phyloP scores from a whole-genome alignment of 2,113 vertebrate genomes.

The Myodes glareolus region DNA sequence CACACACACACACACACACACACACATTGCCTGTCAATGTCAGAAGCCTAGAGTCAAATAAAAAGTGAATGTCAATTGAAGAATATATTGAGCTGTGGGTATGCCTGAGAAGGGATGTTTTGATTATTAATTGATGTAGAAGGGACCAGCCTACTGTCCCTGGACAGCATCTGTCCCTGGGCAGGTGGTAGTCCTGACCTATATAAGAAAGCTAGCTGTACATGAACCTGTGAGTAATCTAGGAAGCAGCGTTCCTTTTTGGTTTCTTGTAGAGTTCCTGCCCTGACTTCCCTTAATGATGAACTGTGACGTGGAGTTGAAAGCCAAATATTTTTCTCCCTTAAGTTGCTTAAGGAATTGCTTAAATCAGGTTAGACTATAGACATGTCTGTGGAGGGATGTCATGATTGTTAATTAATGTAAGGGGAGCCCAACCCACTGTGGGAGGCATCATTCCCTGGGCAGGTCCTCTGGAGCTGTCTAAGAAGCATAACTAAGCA shows the following conservation, averaged over 20 bases:
- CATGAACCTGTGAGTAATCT: background rate
- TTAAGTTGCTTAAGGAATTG: background rate
- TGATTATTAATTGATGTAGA: background rate
- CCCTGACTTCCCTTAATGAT: background rate
- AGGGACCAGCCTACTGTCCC: background rate
- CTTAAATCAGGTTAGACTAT: background rate
- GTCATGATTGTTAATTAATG: background rate
- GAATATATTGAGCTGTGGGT: background rate
- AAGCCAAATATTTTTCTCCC: background rate
- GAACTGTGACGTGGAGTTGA: background rate
- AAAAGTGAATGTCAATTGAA: background rate
- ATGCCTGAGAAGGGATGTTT: background rate
- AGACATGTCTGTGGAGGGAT: background rate
- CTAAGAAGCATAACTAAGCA: background rate
- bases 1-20: background rate
- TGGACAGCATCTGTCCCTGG: background rate
- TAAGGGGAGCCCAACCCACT: too few relatives aligned
- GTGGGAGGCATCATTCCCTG: background rate
- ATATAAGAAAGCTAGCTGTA: background rate
- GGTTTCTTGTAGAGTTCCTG: background rate
- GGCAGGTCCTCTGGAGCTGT: background rate
- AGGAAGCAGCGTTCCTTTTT: too few relatives aligned
- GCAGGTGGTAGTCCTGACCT: background rate
- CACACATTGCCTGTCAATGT: background rate
- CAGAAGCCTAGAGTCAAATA: background rate